Evolutionary conservation across 2,797 vertebrate species (phyloP).

Genomic region (Lophius americanus): DNA sequence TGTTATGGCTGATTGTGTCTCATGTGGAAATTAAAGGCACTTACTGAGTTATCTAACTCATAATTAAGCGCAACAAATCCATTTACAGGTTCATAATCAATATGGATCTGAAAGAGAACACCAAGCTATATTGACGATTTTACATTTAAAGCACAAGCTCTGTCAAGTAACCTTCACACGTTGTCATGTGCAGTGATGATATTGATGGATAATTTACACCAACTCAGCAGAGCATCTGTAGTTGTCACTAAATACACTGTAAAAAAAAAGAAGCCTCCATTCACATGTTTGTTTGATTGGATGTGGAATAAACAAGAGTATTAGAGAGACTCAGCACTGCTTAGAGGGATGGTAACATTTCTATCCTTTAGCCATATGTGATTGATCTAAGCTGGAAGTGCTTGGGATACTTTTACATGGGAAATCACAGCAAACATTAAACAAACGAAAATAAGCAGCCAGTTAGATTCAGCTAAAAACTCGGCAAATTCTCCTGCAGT

Average conservation of each 20-base stretch:
- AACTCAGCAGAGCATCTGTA: constrained; percentile 8
- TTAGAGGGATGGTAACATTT: constrained; percentile 46
- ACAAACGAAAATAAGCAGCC: constrained; percentile 53
- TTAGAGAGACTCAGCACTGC: constrained; percentile 27
- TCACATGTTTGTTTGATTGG: constrained; percentile 21
- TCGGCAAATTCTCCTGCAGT: constrained; percentile 41
- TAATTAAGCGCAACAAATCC: no score
- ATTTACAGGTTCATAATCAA: not conserved
- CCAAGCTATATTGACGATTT: constrained; percentile 17
- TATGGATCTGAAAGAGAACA: not conserved
- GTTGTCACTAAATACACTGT: constrained; percentile 10
- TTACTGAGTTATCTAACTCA: not conserved
- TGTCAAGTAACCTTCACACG: not conserved
- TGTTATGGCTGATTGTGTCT: no score
- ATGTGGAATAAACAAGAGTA: constrained; percentile 22
- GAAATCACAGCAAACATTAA: constrained; percentile 68
- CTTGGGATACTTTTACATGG: constrained; percentile 63
- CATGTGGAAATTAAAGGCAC: not conserved
- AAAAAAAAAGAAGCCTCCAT: constrained; percentile 3
- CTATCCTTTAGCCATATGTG: constrained; percentile 57
- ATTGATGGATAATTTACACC: constrained; percentile 2
- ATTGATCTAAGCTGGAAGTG: constrained; percentile 65
- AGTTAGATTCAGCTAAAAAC: constrained; percentile 39
- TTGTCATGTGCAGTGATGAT: not conserved
- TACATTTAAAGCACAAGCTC: constrained; percentile 2